Conservation (phyloP, 1,140 invertebrate species). For the Sitobion miscanthi region DNA sequence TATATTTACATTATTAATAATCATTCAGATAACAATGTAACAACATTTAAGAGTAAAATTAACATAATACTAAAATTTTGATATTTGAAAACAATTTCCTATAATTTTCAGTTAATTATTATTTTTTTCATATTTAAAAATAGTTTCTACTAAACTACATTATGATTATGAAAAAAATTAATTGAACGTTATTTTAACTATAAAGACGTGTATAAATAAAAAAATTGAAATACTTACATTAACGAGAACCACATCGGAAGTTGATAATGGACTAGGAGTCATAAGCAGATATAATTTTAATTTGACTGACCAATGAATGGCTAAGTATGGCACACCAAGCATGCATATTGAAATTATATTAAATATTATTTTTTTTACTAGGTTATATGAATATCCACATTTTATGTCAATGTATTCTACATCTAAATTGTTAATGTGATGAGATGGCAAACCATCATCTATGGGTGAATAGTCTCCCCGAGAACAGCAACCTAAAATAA, state of each 20-base stretch:
- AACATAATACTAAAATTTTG: not conserved
- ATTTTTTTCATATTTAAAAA: not conserved
- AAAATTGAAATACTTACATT: not conserved
- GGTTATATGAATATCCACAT: slow-evolving; percentile 31
- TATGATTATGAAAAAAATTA: not conserved
- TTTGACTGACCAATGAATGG: slow-evolving; percentile 37
- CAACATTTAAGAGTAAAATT: not conserved
- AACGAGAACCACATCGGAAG: slow-evolving; percentile 24
- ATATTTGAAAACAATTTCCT: not conserved
- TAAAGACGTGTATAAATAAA: not conserved
- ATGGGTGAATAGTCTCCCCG: not conserved
- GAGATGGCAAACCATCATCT: not conserved
- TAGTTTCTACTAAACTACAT: not conserved
- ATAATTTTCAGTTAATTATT: not conserved
- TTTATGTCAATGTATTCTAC: slow-evolving; percentile 24
- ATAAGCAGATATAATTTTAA: slow-evolving; percentile 35
- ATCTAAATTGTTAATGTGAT: not conserved
- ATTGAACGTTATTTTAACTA: not conserved
- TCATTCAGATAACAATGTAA: not conserved
- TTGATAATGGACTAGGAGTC: slow-evolving; percentile 37
- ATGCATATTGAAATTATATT: slow-evolving; percentile 27
- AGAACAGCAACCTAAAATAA: slow-evolving; percentile 18
- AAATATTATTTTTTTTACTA: slow-evolving; percentile 30
- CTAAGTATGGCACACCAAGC: slow-evolving; percentile 46
- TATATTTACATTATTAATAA: not conserved